Base-by-base conservation (phyloP, 2,888 invertebrate genomes). In the Arrhopalites spinosus region DNA sequence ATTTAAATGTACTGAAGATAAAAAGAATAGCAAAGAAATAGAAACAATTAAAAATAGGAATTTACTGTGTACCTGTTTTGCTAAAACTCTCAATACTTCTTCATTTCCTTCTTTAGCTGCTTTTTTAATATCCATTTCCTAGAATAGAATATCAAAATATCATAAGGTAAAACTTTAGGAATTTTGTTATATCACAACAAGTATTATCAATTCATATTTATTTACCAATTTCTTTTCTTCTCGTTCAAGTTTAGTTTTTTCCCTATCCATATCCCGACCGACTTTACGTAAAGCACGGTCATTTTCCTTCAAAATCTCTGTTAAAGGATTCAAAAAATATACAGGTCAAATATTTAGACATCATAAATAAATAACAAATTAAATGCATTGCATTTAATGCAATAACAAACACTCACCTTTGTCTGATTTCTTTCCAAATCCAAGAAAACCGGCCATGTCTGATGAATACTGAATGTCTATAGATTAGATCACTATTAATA, bases 81-180 rank as follows among this genome's bases (percentile, higher is more conserved):
- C 96, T 81, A 96, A 87, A 79, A 95, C 88, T 83, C 89, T 90
- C 83, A 91, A 92, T 13, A 92, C 93, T 84, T 94, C 93, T 84
- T 91, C 92, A 84, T 96, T 92, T 11, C 95, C 95, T 84, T 92
- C 90, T 84, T 93, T 92, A 0, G 95, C 96, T 86, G 92, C 89
- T 84, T 93, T 94, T 84, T 93, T 94, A 69, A 96, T 96, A 85
- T 96, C 95, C 85, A 90, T 86, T 87, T 94, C 93, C 91, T 93
- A 45, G n/a, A n/a, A 50, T 2, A 50, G n/a, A n/a, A 17, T n/a
- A 13, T 2, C 7, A 50, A 50, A 5, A 50, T n/a, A 50, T n/a
- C n/a, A n/a, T n/a, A n/a, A n/a, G n/a, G n/a, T n/a, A n/a, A n/a
- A n/a, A n/a, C n/a, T n/a, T n/a, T n/a, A n/a, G n/a, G n/a, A n/a